Percentiles rank a stretch among this genome's conserved stretches.
These are phyloP conservation scores for Heteromurus nitidus DNA, from an alignment of 2,888 invertebrate genomes.

Conservation along the genomic window DNA sequence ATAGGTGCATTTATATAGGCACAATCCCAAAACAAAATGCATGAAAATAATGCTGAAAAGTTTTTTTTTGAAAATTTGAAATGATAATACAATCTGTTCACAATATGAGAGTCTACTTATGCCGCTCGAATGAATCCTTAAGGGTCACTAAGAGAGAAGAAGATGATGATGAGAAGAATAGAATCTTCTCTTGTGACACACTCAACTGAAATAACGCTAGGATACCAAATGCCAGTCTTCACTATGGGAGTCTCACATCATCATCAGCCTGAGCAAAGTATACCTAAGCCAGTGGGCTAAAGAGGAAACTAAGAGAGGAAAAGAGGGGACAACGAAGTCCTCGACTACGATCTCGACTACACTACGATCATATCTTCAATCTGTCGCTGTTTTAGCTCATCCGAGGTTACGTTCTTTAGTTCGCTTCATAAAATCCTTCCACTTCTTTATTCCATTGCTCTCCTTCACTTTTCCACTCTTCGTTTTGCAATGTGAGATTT, in stretches of 20 bases:
- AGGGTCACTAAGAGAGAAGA: conserved; percentile 30
- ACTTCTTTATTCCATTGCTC: conserved; percentile 13
- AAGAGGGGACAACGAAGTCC: not conserved
- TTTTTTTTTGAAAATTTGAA: not conserved
- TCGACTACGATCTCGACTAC: not conserved
- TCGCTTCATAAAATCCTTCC: conserved; percentile 48
- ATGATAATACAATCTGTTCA: not conserved
- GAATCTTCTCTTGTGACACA: conserved; percentile 19
- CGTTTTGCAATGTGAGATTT: conserved; percentile 51
- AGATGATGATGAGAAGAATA: not conserved
- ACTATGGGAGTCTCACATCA: not conserved
- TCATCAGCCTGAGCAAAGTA: not conserved
- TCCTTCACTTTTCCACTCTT: conserved; percentile 18
- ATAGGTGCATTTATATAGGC: not conserved
- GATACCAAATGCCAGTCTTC: too few relatives aligned
- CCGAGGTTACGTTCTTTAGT: conserved; percentile 31
- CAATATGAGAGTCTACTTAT: conserved; percentile 27
- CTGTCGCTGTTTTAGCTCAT: conserved; percentile 48
- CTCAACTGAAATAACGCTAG: conserved; percentile 39
- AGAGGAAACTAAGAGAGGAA: not conserved
- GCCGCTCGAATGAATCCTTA: conserved; percentile 18
- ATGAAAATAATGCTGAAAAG: not conserved
- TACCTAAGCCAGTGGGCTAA: not conserved
- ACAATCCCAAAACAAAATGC: not conserved
- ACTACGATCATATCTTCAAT: conserved; percentile 35